Conservation (phyloP, 2,113 vertebrate genomes). For the Corythoichthys intestinalis region DNA sequence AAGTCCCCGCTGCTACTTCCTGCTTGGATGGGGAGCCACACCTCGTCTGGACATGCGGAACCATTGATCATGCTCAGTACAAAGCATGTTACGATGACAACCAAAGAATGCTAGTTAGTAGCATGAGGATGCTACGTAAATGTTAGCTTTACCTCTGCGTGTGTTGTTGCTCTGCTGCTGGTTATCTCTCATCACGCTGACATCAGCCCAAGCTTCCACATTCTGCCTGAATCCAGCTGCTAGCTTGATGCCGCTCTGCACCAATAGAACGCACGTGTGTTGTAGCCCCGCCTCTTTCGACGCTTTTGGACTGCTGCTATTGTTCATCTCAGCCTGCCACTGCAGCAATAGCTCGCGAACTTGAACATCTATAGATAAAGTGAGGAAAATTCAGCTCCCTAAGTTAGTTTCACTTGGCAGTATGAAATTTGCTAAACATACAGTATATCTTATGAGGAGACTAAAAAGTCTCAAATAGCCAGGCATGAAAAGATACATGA, state of each 20-base stretch:
- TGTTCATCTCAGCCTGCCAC: slow-evolving; percentile 40
- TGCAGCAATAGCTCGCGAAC: slow-evolving; percentile 70
- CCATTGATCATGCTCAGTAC: not conserved
- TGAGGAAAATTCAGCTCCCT: not conserved
- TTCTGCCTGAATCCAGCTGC: slow-evolving; percentile 66
- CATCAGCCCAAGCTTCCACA: slow-evolving; percentile 72
- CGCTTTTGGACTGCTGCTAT: slow-evolving; percentile 38
- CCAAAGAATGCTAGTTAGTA: not conserved
- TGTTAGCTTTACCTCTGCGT: not conserved
- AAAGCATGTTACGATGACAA: not conserved
- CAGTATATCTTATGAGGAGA: not conserved
- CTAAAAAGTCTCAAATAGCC: not conserved
- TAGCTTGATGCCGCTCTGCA: slow-evolving; percentile 66
- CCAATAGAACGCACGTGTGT: slow-evolving; percentile 76
- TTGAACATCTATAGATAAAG: slow-evolving; percentile 63
- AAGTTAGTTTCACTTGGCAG: not conserved
- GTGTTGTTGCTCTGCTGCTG: slow-evolving; percentile 46
- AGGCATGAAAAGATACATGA: not conserved
- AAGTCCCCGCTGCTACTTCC: slow-evolving; percentile 60
- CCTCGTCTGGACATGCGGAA: slow-evolving; percentile 41
- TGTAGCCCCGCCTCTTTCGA: slow-evolving; percentile 58
- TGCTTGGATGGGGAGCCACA: slow-evolving; percentile 39
- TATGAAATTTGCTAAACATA: not conserved
- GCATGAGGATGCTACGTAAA: not conserved
- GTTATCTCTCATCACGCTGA: slow-evolving; percentile 73